Base-by-base conservation (phyloP, 2,888 invertebrate genomes). In the Automeris io region DNA sequence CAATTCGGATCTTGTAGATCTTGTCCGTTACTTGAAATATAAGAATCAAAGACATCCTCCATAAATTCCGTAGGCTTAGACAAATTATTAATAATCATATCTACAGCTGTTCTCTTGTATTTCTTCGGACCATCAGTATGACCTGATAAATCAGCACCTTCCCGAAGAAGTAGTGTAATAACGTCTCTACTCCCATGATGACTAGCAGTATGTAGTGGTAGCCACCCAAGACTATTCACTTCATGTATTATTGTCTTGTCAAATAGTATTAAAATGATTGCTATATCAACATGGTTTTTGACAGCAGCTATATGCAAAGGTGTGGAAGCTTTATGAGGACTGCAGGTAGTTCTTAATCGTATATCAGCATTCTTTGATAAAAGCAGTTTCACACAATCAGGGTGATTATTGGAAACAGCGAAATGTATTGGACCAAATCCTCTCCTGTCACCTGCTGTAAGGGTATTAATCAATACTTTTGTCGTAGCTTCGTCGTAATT, bases 151-250 rank as follows among this genome's bases (percentile, higher is more conserved):
- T 88, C 83, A 2, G 81, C 87, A 5, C 88, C 88, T 61, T 85
- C 77, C 46, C 68, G 61, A 2, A 87, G 54, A 12, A 87, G 54
- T 5, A 80, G 39, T 0, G 53, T 55, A 33, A 90, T 88, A 34
- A 90, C 88, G 42, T 90, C 89, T 51, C 89, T 83, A 45, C 90
- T 89, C 1, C 90, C 90, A 46, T 89, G 82, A 39, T 87, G 81
- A 31, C 89, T 88, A 2, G 88, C 87, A 2, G 80, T 57, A 35
- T 88, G 87, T 19, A 88, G 57, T 8, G 88, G 67, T 39, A 56
- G 61, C 65, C 65, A 67, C 0, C 66, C 66, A 57, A 65, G 65
- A 38, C 67, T 69, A 37, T 82, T 79, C 0, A 82, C 81, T 59
- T 83, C 85, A 33, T 81, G 71, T 16, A 85, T 70, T 2, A 80